Percentiles rank a stretch among this genome's conserved stretches.
Conservation (phyloP, 2,888 invertebrate genomes). For the Cephus runcator region DNA sequence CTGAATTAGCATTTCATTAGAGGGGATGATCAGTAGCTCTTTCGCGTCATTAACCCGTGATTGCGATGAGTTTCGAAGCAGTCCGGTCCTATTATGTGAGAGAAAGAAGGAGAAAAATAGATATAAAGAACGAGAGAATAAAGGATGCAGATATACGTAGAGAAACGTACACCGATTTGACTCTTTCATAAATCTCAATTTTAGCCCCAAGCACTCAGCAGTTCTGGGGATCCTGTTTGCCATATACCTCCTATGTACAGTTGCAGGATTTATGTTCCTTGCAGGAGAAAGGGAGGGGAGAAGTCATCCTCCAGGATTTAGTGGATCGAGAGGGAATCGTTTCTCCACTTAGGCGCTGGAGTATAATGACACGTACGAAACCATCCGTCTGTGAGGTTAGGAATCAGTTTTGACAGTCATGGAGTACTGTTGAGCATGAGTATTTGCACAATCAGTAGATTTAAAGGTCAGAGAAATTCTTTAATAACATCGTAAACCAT, state of each 20-base stretch:
- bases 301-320: background rate
- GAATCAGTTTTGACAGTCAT: background rate
- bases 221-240: background rate
- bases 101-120: background rate
- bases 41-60: slow-evolving; percentile 14
- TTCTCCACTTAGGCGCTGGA: background rate
- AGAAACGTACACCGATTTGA: background rate
- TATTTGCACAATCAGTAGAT: background rate
- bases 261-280: background rate
- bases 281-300: background rate
- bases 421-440: no score
- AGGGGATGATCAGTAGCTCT: background rate
- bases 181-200: slow-evolving; percentile 21
- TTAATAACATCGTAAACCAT: background rate
- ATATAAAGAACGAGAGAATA: background rate
- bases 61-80: slow-evolving; percentile 1
- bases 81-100: background rate
- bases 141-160: background rate
- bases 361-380: background rate
- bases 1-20: slow-evolving; percentile 4
- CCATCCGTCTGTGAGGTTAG: background rate
- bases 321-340: background rate
- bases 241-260: background rate
- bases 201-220: slow-evolving; percentile 11
- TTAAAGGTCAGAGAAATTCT: background rate